These are phyloP conservation scores for Temnothorax nylanderi DNA, from an alignment of 1,140 invertebrate genomes.

Conservation along the genomic window DNA sequence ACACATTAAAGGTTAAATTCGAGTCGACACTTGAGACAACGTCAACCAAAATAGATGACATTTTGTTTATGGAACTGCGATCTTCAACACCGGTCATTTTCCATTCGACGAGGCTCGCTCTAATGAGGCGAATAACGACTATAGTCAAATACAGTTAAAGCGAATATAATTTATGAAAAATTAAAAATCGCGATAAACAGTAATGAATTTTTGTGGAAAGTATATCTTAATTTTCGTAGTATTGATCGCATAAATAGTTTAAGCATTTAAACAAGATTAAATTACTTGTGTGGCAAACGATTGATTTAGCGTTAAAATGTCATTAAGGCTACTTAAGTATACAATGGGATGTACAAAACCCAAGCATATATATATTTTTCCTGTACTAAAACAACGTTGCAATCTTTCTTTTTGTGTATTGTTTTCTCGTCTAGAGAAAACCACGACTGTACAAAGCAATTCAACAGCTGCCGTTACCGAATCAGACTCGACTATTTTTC, in stretches of 20 bases:
- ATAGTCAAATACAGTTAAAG: not conserved
- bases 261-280: not conserved
- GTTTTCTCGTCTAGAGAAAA: not conserved
- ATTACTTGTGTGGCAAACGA: not conserved
- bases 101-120: not conserved
- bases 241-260: not conserved
- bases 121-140: not conserved
- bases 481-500: not conserved
- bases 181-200: not conserved
- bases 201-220: not conserved
- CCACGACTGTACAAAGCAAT: not conserved
- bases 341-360: not conserved
- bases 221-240: not conserved
- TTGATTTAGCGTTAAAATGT: not conserved
- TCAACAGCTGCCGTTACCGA: not conserved
- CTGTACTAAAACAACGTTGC: not conserved
- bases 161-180: not conserved
- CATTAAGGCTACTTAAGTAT: not conserved
- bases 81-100: not conserved
- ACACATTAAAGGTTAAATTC: conserved; percentile 19
- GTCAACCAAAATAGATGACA: conserved; percentile 21
- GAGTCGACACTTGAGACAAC: not conserved
- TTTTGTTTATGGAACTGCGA: not conserved
- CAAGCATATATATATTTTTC: not conserved
- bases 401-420: not conserved